Evolutionary conservation across 2,113 vertebrate genomes (phyloP).

Genomic region (Alethe castanea): DNA sequence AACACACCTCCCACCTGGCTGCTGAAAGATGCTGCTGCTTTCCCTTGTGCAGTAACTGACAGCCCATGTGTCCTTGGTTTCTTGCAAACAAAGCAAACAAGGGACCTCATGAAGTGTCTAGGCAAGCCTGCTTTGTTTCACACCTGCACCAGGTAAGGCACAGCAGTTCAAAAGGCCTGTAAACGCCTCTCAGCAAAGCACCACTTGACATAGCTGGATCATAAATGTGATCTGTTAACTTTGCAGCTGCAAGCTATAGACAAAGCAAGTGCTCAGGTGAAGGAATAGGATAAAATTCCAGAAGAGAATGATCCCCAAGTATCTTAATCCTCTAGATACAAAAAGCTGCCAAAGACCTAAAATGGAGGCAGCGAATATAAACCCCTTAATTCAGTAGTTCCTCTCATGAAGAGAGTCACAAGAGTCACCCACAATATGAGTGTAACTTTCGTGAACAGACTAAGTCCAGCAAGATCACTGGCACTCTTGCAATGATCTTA

Average conservation of each 20-base stretch:
- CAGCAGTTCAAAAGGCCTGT: not conserved
- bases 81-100: not conserved
- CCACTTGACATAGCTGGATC: not conserved
- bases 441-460: not conserved
- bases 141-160: not conserved
- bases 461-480: not conserved
- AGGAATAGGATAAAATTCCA: not conserved
- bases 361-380: slow-evolving; percentile 4
- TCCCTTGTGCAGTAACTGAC: not conserved
- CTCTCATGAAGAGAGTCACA: not conserved
- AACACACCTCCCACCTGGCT: not conserved
- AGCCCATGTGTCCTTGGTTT: not conserved
- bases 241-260: not conserved
- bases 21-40: not conserved
- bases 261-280: not conserved
- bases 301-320: not conserved
- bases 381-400: not conserved
- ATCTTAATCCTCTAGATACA: not conserved
- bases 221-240: not conserved
- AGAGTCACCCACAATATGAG: not conserved
- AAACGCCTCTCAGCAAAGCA: not conserved
- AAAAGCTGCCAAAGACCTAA: not conserved
- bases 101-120: not conserved
- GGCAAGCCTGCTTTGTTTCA: not conserved
- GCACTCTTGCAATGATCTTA: not conserved